Conservation (phyloP, 2,797 vertebrate species). For the Eulemur rubriventer region DNA sequence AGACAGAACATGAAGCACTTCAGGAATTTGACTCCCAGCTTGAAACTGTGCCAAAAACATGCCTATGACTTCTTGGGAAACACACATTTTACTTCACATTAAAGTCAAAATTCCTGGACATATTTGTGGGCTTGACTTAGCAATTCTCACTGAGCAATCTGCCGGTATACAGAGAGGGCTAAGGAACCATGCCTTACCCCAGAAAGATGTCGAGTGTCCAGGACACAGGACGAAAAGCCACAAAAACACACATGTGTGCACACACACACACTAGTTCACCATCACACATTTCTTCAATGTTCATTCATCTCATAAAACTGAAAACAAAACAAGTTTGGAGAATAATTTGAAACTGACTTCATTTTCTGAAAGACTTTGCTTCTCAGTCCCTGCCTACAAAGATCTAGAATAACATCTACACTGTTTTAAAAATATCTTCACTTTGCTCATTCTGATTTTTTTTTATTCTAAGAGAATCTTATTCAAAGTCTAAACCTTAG, state of each 20-base stretch:
- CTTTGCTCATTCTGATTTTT: background rate
- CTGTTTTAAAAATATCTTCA: background rate
- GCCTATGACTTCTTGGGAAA: background rate
- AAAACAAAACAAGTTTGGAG: background rate
- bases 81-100: background rate
- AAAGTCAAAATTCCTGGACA: background rate
- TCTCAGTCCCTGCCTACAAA: background rate
- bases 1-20: background rate
- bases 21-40: background rate
- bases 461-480: background rate
- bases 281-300: background rate
- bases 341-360: background rate
- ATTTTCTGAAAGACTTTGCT: background rate
- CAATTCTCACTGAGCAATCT: background rate
- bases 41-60: background rate
- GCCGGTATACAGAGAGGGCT: background rate
- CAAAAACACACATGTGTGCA: accelerated
- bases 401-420: background rate
- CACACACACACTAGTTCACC: background rate
- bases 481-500: background rate
- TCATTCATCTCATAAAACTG: background rate
- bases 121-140: background rate
- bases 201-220: background rate
- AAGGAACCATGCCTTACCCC: background rate
- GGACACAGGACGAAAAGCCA: background rate